Conservation (phyloP, 2,113 vertebrate species). For the Clupea harengus region DNA sequence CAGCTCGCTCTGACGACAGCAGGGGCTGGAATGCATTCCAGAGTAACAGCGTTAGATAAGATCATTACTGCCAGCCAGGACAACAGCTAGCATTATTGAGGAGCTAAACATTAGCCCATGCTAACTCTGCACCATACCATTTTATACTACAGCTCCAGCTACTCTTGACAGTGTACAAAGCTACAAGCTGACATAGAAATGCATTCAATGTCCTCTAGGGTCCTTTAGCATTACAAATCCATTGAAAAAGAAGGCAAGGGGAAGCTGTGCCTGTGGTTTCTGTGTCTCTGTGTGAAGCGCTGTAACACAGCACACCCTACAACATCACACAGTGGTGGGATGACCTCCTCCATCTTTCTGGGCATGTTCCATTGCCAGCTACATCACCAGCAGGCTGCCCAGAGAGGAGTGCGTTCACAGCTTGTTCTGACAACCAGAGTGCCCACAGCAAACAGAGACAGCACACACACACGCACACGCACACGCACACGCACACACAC, state of each 20-base stretch:
- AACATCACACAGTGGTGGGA: background rate
- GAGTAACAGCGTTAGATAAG: slow-evolving; percentile 45
- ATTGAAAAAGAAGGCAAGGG: background rate
- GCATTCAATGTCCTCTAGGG: background rate
- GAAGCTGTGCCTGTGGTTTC: background rate
- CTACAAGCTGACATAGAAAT: background rate
- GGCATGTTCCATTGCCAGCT: slow-evolving; percentile 15
- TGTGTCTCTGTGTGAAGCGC: background rate
- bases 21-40: slow-evolving; percentile 32
- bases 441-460: slow-evolving; percentile 56
- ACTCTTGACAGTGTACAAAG: background rate
- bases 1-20: slow-evolving; percentile 27
- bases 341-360: background rate
- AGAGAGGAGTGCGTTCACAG: slow-evolving; percentile 54
- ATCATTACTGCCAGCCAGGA: slow-evolving; percentile 23
- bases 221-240: background rate
- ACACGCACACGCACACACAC: slow-evolving; percentile 22
- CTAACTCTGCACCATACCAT: background rate
- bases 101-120: background rate
- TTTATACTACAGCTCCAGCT: background rate
- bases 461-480: slow-evolving; percentile 31
- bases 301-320: background rate
- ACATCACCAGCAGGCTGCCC: slow-evolving; percentile 41
- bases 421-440: slow-evolving; percentile 58
- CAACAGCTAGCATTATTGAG: background rate